These are phyloP conservation scores for Yponomeuta cagnagella DNA, from an alignment of 2,888 invertebrate species.

Conservation along the genomic window DNA sequence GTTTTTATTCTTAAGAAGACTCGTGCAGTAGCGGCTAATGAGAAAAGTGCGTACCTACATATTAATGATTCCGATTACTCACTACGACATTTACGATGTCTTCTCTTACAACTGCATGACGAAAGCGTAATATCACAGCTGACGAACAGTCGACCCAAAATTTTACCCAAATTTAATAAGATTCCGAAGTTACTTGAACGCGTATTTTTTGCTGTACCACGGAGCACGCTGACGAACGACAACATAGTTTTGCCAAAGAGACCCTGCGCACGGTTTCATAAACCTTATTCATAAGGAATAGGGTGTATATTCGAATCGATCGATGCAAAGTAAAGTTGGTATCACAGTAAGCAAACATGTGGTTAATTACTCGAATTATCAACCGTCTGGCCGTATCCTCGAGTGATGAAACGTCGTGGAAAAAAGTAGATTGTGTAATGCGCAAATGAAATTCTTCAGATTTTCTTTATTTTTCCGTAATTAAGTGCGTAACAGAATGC, in stretches of 20 bases:
- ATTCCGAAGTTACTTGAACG: conserved; percentile 40
- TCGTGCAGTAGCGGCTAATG: background rate
- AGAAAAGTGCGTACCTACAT: background rate
- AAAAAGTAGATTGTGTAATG: conserved; percentile 55
- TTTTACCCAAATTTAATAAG: conserved; percentile 36
- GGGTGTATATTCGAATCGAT: background rate
- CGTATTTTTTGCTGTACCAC: conserved; percentile 44
- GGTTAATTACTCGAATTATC: conserved; percentile 56
- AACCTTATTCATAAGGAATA: background rate
- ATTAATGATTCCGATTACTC: background rate
- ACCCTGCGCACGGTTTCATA: background rate
- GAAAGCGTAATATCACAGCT: background rate
- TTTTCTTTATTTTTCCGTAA: conserved; percentile 5
- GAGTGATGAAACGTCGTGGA: conserved; percentile 53
- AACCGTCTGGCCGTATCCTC: conserved; percentile 38
- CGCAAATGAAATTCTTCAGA: conserved; percentile 12
- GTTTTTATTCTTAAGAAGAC: background rate
- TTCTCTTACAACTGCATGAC: background rate
- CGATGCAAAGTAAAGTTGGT: background rate
- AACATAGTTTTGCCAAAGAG: background rate
- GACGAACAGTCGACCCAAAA: background rate
- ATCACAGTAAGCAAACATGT: conserved; percentile 33
- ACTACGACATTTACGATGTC: background rate
- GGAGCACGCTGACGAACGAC: background rate
- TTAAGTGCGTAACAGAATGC: background rate